Base-by-base conservation (phyloP, 2,113 vertebrate genomes). In the Tylochromis polylepis region DNA sequence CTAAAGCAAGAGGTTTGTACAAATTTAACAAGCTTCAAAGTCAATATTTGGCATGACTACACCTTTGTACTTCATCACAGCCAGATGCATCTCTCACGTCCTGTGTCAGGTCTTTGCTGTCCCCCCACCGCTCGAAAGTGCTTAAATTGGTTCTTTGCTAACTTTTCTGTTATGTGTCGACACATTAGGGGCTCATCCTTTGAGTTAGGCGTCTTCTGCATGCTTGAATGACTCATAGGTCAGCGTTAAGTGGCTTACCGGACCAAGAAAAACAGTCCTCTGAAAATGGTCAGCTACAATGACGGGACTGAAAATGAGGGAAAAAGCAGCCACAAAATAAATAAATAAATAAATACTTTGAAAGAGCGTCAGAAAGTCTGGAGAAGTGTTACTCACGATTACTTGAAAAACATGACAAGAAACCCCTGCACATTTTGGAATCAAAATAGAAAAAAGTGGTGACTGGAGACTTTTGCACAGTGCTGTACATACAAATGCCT, bases 181-280 rank as follows among this genome's bases (percentile, higher is more conserved):
- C 41, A 43, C 43, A n/a, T 72, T 24, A 10, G 0, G 20, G 14
- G 65, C 41, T 72, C 65, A 46, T 46, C 38, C 8, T 16, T 18
- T 27, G 0, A 4, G 38, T 11, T 72, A 8, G 29, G 14, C 3
- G 14, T 10, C 38, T 72, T 72, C 22, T 46, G 2, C 38, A 10
- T 2, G n/a, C 38, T 46, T 10, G 14, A 16, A 27, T 27, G 62
- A 70, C 10, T 43, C 65, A 72, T 0, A 18, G 65, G 22, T 27
- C 65, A 11, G 38, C 10, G 38, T 72, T 72, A 46, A 27, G 65
- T 46, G 22, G n/a, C n/a, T n/a, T n/a, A n/a, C n/a, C n/a, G n/a
- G 65, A 43, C 38, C 38, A 27, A 70, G 22, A 70, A 70, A 43
- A 3, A 10, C 38, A 16, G 11, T 43, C 11, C 41, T 46, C 43